Evolutionary conservation across 1,140 invertebrate genomes (phyloP).

Genomic region (Saxidomus purpurata): DNA sequence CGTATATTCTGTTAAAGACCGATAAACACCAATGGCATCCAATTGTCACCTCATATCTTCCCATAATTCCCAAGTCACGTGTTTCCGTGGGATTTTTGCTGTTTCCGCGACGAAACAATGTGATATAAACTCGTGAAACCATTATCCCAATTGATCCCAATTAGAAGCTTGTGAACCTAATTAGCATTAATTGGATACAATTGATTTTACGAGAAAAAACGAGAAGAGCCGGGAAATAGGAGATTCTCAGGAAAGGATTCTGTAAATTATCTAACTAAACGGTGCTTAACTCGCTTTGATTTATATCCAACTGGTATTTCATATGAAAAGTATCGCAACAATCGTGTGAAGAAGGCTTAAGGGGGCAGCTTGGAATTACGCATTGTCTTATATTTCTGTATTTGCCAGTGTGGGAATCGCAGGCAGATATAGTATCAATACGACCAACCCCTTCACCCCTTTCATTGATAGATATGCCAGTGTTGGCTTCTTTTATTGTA

Average conservation of each 20-base stretch:
- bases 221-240: background rate
- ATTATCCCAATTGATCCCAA: constrained; percentile 62
- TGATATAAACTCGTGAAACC: constrained; percentile 65
- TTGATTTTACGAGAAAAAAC: constrained; percentile 49
- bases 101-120: constrained; percentile 55
- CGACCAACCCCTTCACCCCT: no score
- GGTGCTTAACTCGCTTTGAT: constrained; percentile 29
- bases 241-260: constrained; percentile 18
- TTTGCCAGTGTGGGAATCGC: background rate
- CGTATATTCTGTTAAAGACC: background rate
- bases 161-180: constrained; percentile 30
- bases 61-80: constrained; percentile 36
- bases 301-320: constrained; percentile 3
- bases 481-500: no score
- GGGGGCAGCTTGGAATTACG: background rate
- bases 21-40: constrained; percentile 60
- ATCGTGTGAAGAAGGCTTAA: constrained; percentile 26
- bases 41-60: constrained; percentile 31
- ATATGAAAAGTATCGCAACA: background rate
- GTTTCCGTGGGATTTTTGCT: constrained; percentile 57
- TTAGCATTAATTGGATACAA: constrained; percentile 56
- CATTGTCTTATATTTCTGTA: background rate
- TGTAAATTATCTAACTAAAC: constrained; percentile 25
- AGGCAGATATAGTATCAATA: no score
- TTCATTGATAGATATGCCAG: no score